phyloP scores from a whole-genome alignment of 2,888 invertebrate genomes.

The Congeria kusceri region DNA sequence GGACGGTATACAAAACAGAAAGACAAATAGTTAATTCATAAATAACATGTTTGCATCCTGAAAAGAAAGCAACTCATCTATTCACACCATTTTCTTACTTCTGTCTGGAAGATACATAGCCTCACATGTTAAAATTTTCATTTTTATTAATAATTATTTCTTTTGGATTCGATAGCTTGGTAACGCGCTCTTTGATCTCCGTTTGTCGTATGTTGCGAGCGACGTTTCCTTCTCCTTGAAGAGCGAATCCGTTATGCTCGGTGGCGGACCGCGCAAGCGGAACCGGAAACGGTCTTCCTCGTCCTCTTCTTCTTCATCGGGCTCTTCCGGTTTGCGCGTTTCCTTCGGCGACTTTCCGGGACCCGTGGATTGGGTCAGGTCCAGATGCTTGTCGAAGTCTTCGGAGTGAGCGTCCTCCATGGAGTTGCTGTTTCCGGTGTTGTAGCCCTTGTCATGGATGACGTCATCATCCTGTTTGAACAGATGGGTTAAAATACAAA shows the following conservation, averaged over 20 bases:
- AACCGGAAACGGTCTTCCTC: constrained; percentile 2
- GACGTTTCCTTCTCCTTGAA: constrained; percentile 1
- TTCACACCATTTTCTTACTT: too few species aligned
- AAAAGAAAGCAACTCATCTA: too few species aligned
- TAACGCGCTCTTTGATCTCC: not conserved
- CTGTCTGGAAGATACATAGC: too few species aligned
- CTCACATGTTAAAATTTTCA: too few species aligned
- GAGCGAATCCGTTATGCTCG: constrained; percentile 1
- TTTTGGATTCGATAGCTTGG: not conserved
- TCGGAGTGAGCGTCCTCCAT: not conserved
- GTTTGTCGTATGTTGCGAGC: not conserved
- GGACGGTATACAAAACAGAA: too few species aligned
- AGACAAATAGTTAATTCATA: too few species aligned
- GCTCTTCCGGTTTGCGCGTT: constrained; percentile 3
- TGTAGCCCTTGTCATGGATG: not conserved
- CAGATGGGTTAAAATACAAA: too few species aligned
- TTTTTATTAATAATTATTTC: too few species aligned
- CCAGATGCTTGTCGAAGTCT: constrained; percentile 1
- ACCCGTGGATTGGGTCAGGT: not conserved
- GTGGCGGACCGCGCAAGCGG: constrained; percentile 1
- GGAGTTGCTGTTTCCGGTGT: not conserved
- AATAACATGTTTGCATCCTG: too few species aligned
- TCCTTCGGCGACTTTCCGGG: not conserved
- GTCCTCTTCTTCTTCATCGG: not conserved
- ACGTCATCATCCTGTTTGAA: constrained; percentile 1